Conservation (phyloP, 2,797 vertebrate genomes). For the Premnoplex brunnescens region DNA sequence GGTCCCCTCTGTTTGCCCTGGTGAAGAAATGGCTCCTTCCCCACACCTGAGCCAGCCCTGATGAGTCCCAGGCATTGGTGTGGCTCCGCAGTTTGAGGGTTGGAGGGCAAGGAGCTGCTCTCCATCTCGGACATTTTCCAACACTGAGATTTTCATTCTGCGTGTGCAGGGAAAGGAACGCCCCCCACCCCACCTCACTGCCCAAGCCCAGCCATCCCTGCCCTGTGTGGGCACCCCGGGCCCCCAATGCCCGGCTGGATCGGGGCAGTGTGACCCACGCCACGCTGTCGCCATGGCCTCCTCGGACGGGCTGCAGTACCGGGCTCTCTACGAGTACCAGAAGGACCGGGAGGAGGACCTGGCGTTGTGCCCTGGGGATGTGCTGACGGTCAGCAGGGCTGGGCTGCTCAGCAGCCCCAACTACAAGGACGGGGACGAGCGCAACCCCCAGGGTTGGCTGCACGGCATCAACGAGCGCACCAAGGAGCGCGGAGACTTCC, state of each 20-base stretch:
- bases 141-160: not conserved
- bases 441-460: conserved; percentile 81
- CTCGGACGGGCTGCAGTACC: conserved; percentile 81
- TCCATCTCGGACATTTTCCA: not conserved
- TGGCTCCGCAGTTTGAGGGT: not conserved
- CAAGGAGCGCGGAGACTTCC: conserved; percentile 84
- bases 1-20: not conserved
- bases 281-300: conserved; percentile 14
- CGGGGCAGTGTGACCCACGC: not conserved
- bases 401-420: conserved; percentile 67
- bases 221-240: rapidly evolving
- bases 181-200: rapidly evolving
- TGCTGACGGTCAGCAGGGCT: conserved; percentile 78
- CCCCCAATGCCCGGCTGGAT: rapidly evolving
- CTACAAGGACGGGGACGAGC: conserved; percentile 82
- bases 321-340: conserved; percentile 83
- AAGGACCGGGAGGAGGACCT: conserved; percentile 81
- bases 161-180: not conserved
- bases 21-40: not conserved
- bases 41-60: not conserved
- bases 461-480: conserved; percentile 83
- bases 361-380: conserved; percentile 80
- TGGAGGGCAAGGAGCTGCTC: not conserved
- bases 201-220: not conserved
- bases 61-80: rapidly evolving